Evolutionary conservation across 2,797 vertebrate species (phyloP).

Genomic region (Mormyrops attenuatus): DNA sequence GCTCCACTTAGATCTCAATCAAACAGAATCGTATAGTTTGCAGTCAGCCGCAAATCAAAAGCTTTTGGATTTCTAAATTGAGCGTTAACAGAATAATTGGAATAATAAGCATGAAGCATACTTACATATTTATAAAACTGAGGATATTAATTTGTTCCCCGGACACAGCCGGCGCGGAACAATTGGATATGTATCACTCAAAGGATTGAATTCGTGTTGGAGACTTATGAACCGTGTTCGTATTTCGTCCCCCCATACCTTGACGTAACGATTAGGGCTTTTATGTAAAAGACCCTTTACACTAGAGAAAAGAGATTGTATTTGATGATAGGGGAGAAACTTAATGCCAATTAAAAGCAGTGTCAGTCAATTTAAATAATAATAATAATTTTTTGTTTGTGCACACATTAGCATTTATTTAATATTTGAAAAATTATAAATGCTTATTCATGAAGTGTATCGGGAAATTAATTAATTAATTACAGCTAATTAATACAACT

Average conservation of each 20-base stretch:
- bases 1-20: slow-evolving; percentile 32
- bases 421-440: background rate
- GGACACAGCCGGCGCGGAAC: slow-evolving; percentile 25
- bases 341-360: slow-evolving; percentile 14
- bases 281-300: background rate
- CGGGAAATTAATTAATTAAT: slow-evolving; percentile 3
- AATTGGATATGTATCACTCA: slow-evolving; percentile 38
- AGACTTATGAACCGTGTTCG: slow-evolving; percentile 14
- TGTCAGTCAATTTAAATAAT: background rate
- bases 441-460: slow-evolving; percentile 1
- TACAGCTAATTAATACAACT: background rate
- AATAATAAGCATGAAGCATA: slow-evolving; percentile 38
- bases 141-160: slow-evolving; percentile 43
- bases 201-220: slow-evolving; percentile 22
- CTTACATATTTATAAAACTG: slow-evolving; percentile 44
- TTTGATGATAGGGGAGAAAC: slow-evolving; percentile 3
- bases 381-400: background rate
- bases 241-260: background rate
- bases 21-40: slow-evolving; percentile 41
- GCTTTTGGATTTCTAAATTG: slow-evolving; percentile 38
- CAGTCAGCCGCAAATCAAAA: slow-evolving; percentile 37
- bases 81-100: slow-evolving; percentile 44
- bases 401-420: slow-evolving; percentile 11
- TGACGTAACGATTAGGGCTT: background rate
- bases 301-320: background rate